A percentile compares a stretch with the other conserved stretches of the same genome.
Evolutionary conservation across 2,888 invertebrate genomes (phyloP).

Genomic region (Muscina levida): DNA sequence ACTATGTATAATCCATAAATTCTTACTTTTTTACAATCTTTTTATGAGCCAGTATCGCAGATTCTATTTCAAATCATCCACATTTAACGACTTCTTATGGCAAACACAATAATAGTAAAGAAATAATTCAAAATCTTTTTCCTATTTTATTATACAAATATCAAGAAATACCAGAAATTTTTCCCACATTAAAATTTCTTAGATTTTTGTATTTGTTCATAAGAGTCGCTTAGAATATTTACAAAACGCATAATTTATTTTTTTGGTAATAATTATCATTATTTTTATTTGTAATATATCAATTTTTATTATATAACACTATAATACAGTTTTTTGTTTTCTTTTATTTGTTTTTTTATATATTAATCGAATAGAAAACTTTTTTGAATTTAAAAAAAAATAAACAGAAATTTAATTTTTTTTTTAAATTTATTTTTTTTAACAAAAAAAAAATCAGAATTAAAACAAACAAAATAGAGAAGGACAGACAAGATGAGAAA

Average conservation of each 20-base stretch:
- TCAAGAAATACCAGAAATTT: no score
- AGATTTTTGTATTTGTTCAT: no score
- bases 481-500: constrained; percentile 22
- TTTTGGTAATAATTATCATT: constrained; percentile 62
- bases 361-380: constrained; percentile 30
- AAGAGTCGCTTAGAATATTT: constrained; percentile 4
- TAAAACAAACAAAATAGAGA: not conserved
- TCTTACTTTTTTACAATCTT: no score
- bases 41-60: no score
- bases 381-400: constrained; percentile 5
- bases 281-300: constrained; percentile 67
- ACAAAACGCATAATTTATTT: constrained; percentile 23
- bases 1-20: no score
- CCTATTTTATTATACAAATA: no score
- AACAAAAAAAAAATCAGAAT: constrained; percentile 28
- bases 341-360: constrained; percentile 48
- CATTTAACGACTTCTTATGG: no score
- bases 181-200: no score
- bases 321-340: constrained; percentile 73
- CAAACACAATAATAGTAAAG: no score
- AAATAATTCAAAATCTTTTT: no score
- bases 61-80: no score
- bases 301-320: constrained; percentile 70
- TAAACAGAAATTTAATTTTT: constrained; percentile 12
- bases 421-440: constrained; percentile 44